Conservation (phyloP, 2,888 invertebrate species). For the Morpho helenor region DNA sequence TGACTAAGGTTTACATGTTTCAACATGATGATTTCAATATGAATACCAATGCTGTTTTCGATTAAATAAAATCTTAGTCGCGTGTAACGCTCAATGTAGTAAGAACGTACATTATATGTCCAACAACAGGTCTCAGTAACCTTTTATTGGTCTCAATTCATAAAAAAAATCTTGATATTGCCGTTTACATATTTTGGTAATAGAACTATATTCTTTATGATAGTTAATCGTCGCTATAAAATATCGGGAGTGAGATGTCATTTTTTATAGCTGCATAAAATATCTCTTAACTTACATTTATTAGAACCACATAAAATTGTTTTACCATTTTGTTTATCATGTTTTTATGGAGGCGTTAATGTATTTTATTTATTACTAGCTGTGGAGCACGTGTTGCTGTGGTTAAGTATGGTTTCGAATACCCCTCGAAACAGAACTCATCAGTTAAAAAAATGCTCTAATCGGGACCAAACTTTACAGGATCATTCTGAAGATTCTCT, state of each 20-base stretch:
- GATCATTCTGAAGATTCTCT: too few species aligned
- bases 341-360: too few species aligned
- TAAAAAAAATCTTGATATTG: constrained; percentile 26
- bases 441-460: too few species aligned
- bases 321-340: too few species aligned
- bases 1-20: too few species aligned
- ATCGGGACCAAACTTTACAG: too few species aligned
- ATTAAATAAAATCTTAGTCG: constrained; percentile 13
- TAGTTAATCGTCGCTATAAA: constrained; percentile 24
- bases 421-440: too few species aligned
- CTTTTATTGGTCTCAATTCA: constrained; percentile 44
- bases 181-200: constrained; percentile 30
- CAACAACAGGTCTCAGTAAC: constrained; percentile 5
- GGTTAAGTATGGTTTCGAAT: too few species aligned
- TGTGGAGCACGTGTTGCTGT: too few species aligned
- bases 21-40: not conserved
- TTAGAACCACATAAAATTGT: too few species aligned
- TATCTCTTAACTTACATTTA: too few species aligned
- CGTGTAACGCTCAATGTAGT: constrained; percentile 22
- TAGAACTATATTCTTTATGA: constrained; percentile 35
- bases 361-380: too few species aligned
- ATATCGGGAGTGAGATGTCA: constrained; percentile 39
- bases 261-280: not conserved
- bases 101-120: constrained; percentile 14
- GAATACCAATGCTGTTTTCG: not conserved